A percentile compares a stretch with the other conserved stretches of the same genome.
Conservation (phyloP, 2,888 invertebrate species). For the Isotomurus palustris region DNA sequence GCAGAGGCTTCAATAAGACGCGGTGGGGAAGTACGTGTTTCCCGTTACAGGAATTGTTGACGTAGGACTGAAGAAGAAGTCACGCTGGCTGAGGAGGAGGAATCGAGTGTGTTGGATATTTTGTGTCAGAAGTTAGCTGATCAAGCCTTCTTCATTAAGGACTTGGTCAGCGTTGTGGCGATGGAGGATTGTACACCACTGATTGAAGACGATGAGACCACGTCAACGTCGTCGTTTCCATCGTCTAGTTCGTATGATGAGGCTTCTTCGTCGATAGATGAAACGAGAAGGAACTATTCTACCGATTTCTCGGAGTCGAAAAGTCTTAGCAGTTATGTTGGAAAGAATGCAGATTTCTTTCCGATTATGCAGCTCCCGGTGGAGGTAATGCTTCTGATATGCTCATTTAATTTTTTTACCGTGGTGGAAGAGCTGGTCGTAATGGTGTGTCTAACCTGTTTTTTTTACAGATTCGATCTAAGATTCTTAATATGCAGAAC, state of each 20-base stretch:
- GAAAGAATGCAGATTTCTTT: conserved; percentile 8
- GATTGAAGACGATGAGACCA: conserved; percentile 10
- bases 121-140: conserved; percentile 37
- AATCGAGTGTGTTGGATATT: conserved; percentile 30
- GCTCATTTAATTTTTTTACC: neutral
- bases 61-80: too few species aligned
- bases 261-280: conserved; percentile 6
- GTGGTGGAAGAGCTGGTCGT: neutral
- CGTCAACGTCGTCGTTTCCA: conserved; percentile 7
- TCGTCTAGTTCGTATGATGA: conserved; percentile 4
- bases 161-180: conserved; percentile 14
- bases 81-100: conserved; percentile 32
- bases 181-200: conserved; percentile 7
- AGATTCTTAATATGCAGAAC: conserved; percentile 34
- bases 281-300: too few species aligned
- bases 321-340: conserved; percentile 1
- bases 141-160: conserved; percentile 33
- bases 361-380: conserved; percentile 32
- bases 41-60: too few species aligned
- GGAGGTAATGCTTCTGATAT: conserved; percentile 17
- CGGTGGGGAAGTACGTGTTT: too few species aligned
- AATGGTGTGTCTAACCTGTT: neutral
- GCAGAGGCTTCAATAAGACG: too few species aligned
- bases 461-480: conserved; percentile 27
- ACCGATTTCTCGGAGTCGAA: too few species aligned